phyloP scores from a whole-genome alignment of 2,113 vertebrate genomes.

The Dasyurus viverrinus region DNA sequence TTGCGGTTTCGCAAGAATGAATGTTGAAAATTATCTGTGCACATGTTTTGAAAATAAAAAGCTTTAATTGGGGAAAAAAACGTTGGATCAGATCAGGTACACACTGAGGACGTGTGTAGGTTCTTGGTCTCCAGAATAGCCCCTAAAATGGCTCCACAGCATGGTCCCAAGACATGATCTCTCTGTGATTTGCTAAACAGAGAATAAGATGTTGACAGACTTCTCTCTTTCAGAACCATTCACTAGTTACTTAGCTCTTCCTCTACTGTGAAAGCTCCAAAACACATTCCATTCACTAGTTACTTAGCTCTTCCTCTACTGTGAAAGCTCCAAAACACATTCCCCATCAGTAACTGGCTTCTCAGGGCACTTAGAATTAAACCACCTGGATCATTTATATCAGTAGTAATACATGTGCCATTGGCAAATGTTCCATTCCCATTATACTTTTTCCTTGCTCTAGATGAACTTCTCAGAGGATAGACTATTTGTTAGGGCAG shows the following conservation, averaged over 20 bases:
- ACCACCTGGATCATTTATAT: background rate
- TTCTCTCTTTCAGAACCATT: background rate
- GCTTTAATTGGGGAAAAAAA: background rate
- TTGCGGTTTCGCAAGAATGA: no score
- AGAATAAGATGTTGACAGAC: background rate
- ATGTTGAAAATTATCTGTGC: no score
- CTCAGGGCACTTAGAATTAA: background rate
- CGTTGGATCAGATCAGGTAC: background rate
- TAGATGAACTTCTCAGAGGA: background rate
- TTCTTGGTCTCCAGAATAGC: background rate
- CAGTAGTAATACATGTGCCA: background rate
- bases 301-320: background rate
- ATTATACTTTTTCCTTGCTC: background rate
- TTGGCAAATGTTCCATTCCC: background rate
- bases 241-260: background rate
- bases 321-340: background rate
- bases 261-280: background rate
- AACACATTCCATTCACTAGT: background rate
- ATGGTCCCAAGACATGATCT: background rate
- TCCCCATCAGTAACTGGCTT: background rate
- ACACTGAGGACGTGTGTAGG: background rate
- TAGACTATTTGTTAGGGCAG: background rate
- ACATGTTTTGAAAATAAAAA: no score
- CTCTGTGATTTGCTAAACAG: background rate
- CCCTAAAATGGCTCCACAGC: background rate